phyloP scores from a whole-genome alignment of 2,113 vertebrate genomes.

The Tamias sibiricus region DNA sequence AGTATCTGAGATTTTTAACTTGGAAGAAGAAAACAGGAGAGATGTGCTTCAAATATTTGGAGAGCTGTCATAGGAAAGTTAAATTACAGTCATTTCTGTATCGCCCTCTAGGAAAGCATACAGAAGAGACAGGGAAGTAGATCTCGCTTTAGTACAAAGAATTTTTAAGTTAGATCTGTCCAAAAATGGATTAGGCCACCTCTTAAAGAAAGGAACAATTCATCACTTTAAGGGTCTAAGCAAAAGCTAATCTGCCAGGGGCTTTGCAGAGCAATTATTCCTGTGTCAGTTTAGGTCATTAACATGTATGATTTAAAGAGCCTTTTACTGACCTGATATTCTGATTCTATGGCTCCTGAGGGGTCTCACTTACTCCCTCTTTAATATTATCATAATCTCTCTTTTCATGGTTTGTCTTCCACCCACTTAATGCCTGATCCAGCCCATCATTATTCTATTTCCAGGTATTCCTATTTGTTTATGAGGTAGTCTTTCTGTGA shows the following conservation, averaged over 20 bases:
- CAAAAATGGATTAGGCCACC: neutral
- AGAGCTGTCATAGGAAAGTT: slow-evolving; percentile 15
- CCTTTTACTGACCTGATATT: neutral
- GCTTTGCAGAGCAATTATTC: neutral
- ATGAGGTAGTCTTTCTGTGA: neutral
- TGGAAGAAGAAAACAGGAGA: slow-evolving; percentile 36
- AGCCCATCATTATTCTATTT: neutral
- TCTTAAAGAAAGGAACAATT: slow-evolving; percentile 2
- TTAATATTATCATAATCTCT: neutral
- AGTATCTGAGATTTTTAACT: neutral
- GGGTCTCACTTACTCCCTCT: neutral
- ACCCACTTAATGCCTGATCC: neutral
- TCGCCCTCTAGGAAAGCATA: slow-evolving; percentile 20
- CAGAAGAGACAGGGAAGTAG: neutral
- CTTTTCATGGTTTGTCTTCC: slow-evolving; percentile 10
- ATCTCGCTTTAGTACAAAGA: neutral
- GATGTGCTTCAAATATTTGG: neutral
- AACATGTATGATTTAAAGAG: neutral
- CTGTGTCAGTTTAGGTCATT: neutral
- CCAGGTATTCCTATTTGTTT: neutral
- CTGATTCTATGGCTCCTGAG: neutral
- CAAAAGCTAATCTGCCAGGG: neutral
- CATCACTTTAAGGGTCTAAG: slow-evolving; percentile 38
- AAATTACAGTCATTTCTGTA: neutral
- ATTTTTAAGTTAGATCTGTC: slow-evolving; percentile 48